Evolutionary conservation across 2,888 invertebrate genomes (phyloP).

Genomic region (Cheilosia pagana): DNA sequence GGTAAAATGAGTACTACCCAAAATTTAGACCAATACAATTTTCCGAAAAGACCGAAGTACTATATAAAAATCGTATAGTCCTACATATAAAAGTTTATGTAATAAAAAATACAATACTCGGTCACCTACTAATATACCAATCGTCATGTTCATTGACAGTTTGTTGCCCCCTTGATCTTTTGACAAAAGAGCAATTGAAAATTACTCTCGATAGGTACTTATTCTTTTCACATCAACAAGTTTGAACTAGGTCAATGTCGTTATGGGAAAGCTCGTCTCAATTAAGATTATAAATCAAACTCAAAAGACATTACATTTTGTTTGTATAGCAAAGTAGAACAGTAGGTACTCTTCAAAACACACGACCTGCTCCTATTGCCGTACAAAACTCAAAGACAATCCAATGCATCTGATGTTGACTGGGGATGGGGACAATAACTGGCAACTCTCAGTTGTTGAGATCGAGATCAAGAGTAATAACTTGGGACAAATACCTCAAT

Average conservation of each 20-base stretch:
- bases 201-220: too few relatives aligned
- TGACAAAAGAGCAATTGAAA: too few relatives aligned
- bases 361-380: not conserved
- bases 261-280: constrained; percentile 19
- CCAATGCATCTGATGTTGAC: constrained; percentile 7
- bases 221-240: not conserved
- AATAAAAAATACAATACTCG: too few relatives aligned
- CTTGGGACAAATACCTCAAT: constrained; percentile 11
- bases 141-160: too few relatives aligned
- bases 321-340: not conserved
- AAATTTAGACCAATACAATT: too few relatives aligned
- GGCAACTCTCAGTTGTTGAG: not conserved
- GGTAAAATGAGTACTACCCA: too few relatives aligned
- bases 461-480: not conserved
- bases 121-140: too few relatives aligned
- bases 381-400: not conserved
- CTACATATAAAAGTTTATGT: too few relatives aligned
- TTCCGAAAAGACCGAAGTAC: too few relatives aligned
- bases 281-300: constrained; percentile 16
- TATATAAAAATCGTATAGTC: too few relatives aligned
- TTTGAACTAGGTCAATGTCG: constrained; percentile 28
- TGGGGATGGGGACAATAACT: not conserved
- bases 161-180: too few relatives aligned
- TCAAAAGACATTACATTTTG: not conserved
- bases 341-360: not conserved